Percentiles rank a stretch among this genome's conserved stretches.
Conservation (phyloP, 2,888 invertebrate genomes). For the Bellardia pandia region DNA sequence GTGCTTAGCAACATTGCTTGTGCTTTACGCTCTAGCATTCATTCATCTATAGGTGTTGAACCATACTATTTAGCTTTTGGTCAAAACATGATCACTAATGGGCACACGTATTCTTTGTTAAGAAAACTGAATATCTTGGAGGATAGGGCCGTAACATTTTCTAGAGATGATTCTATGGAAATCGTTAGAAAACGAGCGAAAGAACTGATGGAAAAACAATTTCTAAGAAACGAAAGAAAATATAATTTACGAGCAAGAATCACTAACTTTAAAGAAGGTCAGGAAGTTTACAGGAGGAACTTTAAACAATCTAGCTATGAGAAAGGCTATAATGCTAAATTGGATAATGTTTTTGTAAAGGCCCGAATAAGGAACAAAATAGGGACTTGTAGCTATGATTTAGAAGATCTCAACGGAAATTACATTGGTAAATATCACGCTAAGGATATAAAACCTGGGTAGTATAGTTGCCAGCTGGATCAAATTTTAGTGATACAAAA, state of each 20-base stretch:
- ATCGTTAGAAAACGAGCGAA: background rate
- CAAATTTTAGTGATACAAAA: background rate
- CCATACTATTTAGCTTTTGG: background rate
- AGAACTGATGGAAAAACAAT: background rate
- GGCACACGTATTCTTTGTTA: background rate
- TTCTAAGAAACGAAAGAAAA: background rate
- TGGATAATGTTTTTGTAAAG: background rate
- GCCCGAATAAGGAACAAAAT: background rate
- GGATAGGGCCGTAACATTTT: background rate
- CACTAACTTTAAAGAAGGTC: background rate
- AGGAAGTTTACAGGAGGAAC: background rate
- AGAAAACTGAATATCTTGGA: background rate
- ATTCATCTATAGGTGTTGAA: background rate
- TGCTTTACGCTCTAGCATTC: background rate
- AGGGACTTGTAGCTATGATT: background rate
- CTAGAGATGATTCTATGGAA: background rate
- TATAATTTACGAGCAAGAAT: background rate
- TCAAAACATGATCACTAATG: background rate
- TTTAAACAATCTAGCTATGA: background rate
- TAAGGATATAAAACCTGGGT: background rate
- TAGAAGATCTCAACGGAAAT: background rate
- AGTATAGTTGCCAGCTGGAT: slow-evolving; percentile 2
- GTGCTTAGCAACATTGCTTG: background rate
- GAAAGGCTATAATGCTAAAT: background rate
- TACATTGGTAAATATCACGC: background rate